Evolutionary conservation across 2,888 invertebrate species (phyloP), one percentile per base, ranked within the genome.

Genomic region (Teleiodes luculella): DNA sequence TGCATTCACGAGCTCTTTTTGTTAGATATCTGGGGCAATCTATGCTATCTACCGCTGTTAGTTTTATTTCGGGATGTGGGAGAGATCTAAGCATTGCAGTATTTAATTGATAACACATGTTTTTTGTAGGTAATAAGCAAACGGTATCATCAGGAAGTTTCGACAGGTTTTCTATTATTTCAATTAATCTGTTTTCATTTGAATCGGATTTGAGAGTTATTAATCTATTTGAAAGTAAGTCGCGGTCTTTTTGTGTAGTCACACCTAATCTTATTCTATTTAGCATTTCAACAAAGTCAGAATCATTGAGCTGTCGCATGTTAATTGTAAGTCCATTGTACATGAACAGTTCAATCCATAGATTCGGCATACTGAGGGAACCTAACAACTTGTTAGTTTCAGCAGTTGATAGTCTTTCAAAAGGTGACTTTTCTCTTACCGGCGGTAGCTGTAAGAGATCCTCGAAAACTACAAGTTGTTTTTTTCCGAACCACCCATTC

Each of bases 371-470:
- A 52, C 58, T 58, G 7, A 67, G 54, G 14, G 64, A 58, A 14
- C 64, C 64, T 41, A 69, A 33, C 20, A 58, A 61, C 53, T 69
- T 70, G 24, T 64, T 52, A 18, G 57, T 57, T 53, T 65, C 60
- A 31, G 61, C 24, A 41, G 57, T 54, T 4, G 61, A 54, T 39
- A 75, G 54, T 57, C 63, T 58, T 43, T 63, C 56, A 53, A 64
- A 74, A 11, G 66, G 57, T 6, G 70, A 67, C 31, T 63, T 52
- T 58, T 70, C 65, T 46, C 59, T 61, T 20, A 70, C 69, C 2
- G 71, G 72, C 7, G 71, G 72, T 8, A 73, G 60, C 57, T 75
- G 72, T 20, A 75, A 57, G 13, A 74, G 64, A 61, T 77, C 74
- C 16, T 72, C 70, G 46, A 75, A 63, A 5, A 74, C 47, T 20